Evolutionary conservation across 2,113 vertebrate species (phyloP), one percentile per base, ranked within the genome.

Genomic region (Morone chrysops): DNA sequence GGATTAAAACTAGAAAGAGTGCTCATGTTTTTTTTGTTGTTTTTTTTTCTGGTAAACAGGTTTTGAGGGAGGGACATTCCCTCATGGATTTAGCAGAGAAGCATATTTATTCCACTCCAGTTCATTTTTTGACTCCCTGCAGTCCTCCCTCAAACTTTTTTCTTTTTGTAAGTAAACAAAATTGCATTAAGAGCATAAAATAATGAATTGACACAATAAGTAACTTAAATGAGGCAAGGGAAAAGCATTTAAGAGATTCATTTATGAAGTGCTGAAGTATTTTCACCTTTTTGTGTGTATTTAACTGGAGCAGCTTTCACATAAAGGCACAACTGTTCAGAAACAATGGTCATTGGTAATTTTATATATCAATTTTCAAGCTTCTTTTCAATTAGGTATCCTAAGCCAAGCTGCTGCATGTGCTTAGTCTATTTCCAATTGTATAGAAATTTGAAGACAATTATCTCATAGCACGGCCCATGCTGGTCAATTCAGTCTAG

Each of bases 1-100:
- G 90, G 92, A 92, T 94, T 92, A 92, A 91, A 92, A 89, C 70
- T 83, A 86, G 70, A 93, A 88, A 85, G 87, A 86, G 78, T 14
- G 41, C 38, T 65, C 43, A 54, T 83, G 79, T 89, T 88, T 87
- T 57, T 25, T 57, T 25, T 25, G n/a, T 4, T 5, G 22, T 56
- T 56, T 56, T 22, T 56, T 81, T 53, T 54, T 63, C 81, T 78
- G 61, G 87, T 88, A 91, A 92, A 93, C 88, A 90, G 81, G 81
- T 86, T 91, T 87, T 84, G 60, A 86, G 76, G 62, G 75, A 82
- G 78, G 85, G 69, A 72, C 74, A 31, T 75, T 92, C 79, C 83
- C 81, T 62, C 48, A 16, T 79, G 84, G 77, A 87, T 84, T 90
- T 79, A 70, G 67, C 66, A 65, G 75, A 69, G 69, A 84, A 77